phyloP scores from a whole-genome alignment of 2,797 vertebrate genomes.

The Alfaro cultratus region DNA sequence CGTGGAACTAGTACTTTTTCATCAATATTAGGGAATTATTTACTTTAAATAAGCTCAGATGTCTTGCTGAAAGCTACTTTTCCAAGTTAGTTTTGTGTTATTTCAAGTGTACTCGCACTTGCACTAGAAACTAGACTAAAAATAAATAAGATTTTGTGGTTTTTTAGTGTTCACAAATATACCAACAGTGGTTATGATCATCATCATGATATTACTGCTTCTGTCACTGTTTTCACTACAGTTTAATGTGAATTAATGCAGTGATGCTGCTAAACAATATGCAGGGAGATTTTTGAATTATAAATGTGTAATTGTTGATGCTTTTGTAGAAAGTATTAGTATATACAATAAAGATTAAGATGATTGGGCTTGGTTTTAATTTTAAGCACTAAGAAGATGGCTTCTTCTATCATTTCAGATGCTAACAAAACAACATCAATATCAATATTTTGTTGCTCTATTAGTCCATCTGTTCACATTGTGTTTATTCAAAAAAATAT shows the following conservation, averaged over 20 bases:
- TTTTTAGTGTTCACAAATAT: neutral
- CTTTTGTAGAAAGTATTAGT: neutral
- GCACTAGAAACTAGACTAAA: too few species aligned
- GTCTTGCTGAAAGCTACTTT: too few species aligned
- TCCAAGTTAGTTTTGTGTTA: too few species aligned
- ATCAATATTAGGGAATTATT: too few species aligned
- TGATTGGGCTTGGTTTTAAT: neutral
- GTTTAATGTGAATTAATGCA: neutral
- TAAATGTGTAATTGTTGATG: neutral
- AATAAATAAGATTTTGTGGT: too few species aligned
- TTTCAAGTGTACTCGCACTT: too few species aligned
- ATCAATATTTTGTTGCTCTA: conserved; percentile 64
- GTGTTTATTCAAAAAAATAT: conserved; percentile 52
- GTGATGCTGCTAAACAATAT: neutral
- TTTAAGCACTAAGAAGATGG: too few species aligned
- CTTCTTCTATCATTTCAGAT: conserved; percentile 2
- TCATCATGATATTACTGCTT: neutral
- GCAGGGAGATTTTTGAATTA: neutral
- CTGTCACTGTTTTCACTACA: neutral
- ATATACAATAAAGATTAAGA: neutral
- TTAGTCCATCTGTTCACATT: conserved; percentile 19
- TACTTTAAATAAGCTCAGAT: too few species aligned
- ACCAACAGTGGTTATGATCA: neutral
- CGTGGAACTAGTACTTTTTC: too few species aligned
- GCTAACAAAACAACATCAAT: conserved; percentile 46